Evolutionary conservation across 2,797 vertebrate genomes (phyloP).

Genomic region (Harpagifer antarcticus): DNA sequence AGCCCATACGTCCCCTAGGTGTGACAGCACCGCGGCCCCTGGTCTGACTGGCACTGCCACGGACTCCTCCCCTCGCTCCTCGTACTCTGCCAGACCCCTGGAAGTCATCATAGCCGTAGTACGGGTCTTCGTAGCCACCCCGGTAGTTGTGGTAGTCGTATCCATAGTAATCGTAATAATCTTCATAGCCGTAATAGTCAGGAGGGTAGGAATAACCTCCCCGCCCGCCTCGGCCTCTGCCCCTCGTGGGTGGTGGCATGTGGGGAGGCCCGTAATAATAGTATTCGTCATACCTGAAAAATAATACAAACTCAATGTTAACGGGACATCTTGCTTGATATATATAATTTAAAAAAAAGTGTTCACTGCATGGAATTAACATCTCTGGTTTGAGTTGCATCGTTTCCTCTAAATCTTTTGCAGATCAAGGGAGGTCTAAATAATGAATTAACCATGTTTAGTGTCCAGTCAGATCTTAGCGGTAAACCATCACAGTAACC

Average conservation of each 20-base stretch:
- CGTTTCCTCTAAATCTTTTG: too few species aligned
- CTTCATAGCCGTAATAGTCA: constrained; percentile 98
- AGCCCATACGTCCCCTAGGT: constrained; percentile 89
- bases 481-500: constrained; percentile 73
- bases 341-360: background rate
- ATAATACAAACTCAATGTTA: constrained; percentile 15
- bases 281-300: constrained; percentile 97
- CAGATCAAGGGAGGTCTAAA: background rate
- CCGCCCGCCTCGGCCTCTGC: constrained; percentile 92
- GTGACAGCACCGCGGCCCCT: constrained; percentile 85
- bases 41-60: constrained; percentile 90
- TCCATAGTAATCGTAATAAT: constrained; percentile 99
- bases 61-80: constrained; percentile 89
- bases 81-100: constrained; percentile 95
- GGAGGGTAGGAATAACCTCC: constrained; percentile 96
- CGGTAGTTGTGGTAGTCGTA: constrained; percentile 99
- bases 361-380: background rate
- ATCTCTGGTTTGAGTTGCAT: background rate
- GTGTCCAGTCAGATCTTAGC: constrained; percentile 77
- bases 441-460: background rate
- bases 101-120: constrained; percentile 99
- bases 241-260: constrained; percentile 96
- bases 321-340: background rate
- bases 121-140: constrained; percentile 98
- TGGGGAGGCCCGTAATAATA: constrained; percentile 99